Base-by-base conservation (phyloP, 2,113 vertebrate genomes). In the Falco punctatus region DNA sequence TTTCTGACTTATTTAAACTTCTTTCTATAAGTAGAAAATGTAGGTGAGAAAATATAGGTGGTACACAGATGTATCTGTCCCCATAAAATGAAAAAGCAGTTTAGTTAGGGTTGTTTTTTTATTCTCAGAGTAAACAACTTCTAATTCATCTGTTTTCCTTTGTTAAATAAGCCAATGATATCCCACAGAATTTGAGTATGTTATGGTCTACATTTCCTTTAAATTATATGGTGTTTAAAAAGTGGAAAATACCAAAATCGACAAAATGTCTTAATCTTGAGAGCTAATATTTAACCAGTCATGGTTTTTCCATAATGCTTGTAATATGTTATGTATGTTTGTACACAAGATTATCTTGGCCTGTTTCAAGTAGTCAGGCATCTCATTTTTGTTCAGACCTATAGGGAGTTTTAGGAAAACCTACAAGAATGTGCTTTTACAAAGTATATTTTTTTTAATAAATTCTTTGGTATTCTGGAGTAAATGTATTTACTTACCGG, bases 401-500 rank as follows among this genome's bases (percentile, higher is more conserved):
- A 74, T 96, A 97, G 97, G 67, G 61, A 98, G 97, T 98, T 98
- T 97, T 98, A 98, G 97, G 98, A 94, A 98, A 98, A 98, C 77
- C 90, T 97, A 80, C 77, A 97, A 98, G 97, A 98, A 97, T 97
- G 97, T 98, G 98, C 22, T 98, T 98, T 98, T 98, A 98, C n/a
- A n/a, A 38, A 87, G 58, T 44, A 35, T 26, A 16, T n/a, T 96
- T 98, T 97, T 77, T 98, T 94, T 98, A 42, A 98, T 89, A 96
- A 97, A 97, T 64, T 87, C 93, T 98, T 96, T 97, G 90, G 82
- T 96, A 97, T 97, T 97, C 96, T 96, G 97, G 81, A 97, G 87
- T 82, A 97, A 94, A 97, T 90, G 86, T 96, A 97, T 98, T 98
- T 98, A 98, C 97, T 96, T 98, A 98, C 96, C 88, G 93, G 88